A percentile compares a stretch with the other conserved stretches of the same genome.
Conservation (phyloP, 2,888 invertebrate species). For the Andrena bicolor region DNA sequence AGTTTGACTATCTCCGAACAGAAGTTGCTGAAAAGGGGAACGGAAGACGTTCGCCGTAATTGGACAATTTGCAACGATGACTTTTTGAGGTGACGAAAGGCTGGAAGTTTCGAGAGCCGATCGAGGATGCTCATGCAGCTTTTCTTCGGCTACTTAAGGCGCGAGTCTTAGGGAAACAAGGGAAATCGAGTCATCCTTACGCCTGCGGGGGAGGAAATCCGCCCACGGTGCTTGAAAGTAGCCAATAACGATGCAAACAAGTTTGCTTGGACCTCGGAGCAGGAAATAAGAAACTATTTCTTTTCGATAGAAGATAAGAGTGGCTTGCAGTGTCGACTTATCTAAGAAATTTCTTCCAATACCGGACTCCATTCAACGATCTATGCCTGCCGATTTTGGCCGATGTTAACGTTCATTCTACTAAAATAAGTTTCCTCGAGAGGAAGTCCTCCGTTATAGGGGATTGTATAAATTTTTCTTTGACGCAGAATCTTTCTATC, state of each 20-base stretch:
- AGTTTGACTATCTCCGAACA: conserved; percentile 11
- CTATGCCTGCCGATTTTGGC: neutral
- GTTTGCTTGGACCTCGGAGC: conserved; percentile 30
- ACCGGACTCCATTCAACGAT: neutral
- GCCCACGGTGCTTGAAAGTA: conserved; percentile 47
- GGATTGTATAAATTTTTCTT: conserved; percentile 1
- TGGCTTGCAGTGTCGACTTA: conserved; percentile 16
- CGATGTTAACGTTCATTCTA: neutral
- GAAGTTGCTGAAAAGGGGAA: conserved; percentile 5
- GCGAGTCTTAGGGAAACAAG: conserved; percentile 28
- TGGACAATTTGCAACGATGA: conserved; percentile 46
- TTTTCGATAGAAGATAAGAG: conserved; percentile 31
- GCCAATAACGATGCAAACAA: conserved; percentile 70
- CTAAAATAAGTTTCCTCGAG: neutral
- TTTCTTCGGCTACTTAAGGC: conserved; percentile 3
- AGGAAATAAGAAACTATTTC: conserved; percentile 35
- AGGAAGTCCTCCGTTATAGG: neutral
- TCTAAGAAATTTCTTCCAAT: conserved; percentile 19
- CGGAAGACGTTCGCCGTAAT: conserved; percentile 25
- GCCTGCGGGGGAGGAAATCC: neutral
- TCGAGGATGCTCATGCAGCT: conserved; percentile 4
- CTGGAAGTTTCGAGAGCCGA: conserved; percentile 14
- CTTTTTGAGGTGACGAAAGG: conserved; percentile 7
- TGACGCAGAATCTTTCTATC: neutral
- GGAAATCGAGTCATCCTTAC: conserved; percentile 10